Base-by-base conservation (phyloP, 2,888 invertebrate species). In the Myopa testacea region DNA sequence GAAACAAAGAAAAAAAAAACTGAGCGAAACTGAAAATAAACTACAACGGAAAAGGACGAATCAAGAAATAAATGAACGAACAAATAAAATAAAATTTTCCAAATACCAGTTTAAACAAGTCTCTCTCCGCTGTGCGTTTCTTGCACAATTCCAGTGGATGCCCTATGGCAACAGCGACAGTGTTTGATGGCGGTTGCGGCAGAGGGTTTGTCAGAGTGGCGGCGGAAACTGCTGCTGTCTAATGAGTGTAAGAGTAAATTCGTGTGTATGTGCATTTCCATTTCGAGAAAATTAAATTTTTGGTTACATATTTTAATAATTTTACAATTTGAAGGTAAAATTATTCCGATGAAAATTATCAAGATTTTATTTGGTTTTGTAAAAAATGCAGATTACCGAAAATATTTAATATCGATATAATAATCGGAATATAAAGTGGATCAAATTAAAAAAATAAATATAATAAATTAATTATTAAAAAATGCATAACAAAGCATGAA, bases 61-160 rank as follows among this genome's bases (percentile, higher is more conserved):
- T 26, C 19, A 6, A 62, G 40, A 75, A 45, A 45, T 45, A 45
- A 65, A 78, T 76, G 38, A 71, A 81, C 82, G 85, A 86, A 80
- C 77, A 80, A 81, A 82, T 37, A 82, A 80, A 78, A 80, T 81
- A 83, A 81, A 90, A 81, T 75, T 68, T 69, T 81, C 81, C 84
- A 83, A 83, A 95, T 97, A 97, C 97, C 97, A 97, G 96, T 95
- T 88, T 89, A 87, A 97, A 93, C 92, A 95, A 93, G 92, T 95
- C 95, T 92, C 94, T 94, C 92, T 94, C 94, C 91, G 93, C 92
- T 93, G 96, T 94, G 92, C 97, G 96, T 94, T 97, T 97, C 95
- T 96, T 96, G 94, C 95, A 96, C 92, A 94, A 93, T 93, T 96
- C 95, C 93, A 95, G 92, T 38, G 79, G 92, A 84, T 88, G 88